phyloP scores from a whole-genome alignment of 1,140 invertebrate species.

The Vollenhovia emeryi region DNA sequence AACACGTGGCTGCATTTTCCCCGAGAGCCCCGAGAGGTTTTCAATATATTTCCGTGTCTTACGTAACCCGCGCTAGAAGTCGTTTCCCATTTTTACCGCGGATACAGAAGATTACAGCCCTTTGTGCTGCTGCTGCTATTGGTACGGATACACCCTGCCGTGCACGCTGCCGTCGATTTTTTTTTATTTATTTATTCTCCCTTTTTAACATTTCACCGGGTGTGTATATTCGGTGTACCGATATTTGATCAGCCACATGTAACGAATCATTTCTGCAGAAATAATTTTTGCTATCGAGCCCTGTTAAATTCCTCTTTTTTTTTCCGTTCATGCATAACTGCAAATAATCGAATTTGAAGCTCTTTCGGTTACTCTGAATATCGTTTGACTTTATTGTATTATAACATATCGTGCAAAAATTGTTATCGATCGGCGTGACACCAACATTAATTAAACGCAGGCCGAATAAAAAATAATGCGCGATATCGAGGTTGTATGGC shows the following conservation, averaged over 20 bases:
- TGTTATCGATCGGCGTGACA: conserved; percentile 3
- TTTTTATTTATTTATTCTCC: neutral
- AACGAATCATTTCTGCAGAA: conserved; percentile 50
- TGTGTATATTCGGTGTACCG: conserved; percentile 1
- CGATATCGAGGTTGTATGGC: neutral
- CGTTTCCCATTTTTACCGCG: conserved; percentile 33
- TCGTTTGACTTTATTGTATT: conserved; percentile 27
- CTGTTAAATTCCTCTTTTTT: conserved; percentile 15
- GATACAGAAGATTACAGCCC: conserved; percentile 33
- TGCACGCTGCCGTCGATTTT: neutral
- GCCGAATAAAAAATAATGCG: neutral
- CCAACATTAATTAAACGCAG: conserved; percentile 10
- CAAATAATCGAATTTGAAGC: conserved; percentile 36
- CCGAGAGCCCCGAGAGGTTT: conserved; percentile 5
- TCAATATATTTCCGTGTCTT: conserved; percentile 51
- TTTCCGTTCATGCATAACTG: neutral
- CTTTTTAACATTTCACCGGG: conserved; percentile 31
- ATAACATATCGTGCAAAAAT: conserved; percentile 18
- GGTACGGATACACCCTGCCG: neutral
- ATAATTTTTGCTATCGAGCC: conserved; percentile 21
- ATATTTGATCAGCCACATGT: conserved; percentile 50
- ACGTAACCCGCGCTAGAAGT: conserved; percentile 22
- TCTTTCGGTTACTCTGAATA: conserved; percentile 20
- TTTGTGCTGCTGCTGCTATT: conserved; percentile 13
- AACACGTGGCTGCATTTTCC: conserved; percentile 15